Conservation (phyloP, 2,888 invertebrate species). For the Orthosia cruda region DNA sequence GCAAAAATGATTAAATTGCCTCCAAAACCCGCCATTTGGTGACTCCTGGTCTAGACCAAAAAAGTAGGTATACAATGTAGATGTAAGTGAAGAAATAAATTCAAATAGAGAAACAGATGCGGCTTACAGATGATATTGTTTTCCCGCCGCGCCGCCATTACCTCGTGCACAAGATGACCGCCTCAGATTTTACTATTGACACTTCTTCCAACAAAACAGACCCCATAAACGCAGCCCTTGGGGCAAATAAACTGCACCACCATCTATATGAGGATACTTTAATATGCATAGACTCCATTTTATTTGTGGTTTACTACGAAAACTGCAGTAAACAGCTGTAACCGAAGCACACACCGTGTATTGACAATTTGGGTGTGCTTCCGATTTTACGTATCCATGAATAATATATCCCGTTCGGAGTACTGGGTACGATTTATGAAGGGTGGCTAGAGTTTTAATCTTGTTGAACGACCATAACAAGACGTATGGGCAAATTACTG, state of each 20-base stretch:
- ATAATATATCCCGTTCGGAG: constrained; percentile 87
- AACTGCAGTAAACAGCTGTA: constrained; percentile 78
- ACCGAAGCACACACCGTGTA: constrained; percentile 67
- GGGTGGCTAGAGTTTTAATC: constrained; percentile 90
- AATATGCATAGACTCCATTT: constrained; percentile 90
- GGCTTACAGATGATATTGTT: constrained; percentile 1
- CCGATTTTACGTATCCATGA: constrained; percentile 88
- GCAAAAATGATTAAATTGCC: too few species aligned
- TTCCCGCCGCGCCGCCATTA: neutral
- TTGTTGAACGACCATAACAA: constrained; percentile 90
- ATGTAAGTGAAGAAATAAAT: too few species aligned
- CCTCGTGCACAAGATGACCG: constrained; percentile 71
- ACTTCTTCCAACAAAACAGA: constrained; percentile 85
- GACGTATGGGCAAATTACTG: constrained; percentile 91
- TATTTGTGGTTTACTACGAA: constrained; percentile 86
- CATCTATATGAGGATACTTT: constrained; percentile 89
- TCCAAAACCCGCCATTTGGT: too few species aligned
- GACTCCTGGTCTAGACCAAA: too few species aligned
- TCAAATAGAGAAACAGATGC: neutral
- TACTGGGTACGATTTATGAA: constrained; percentile 88
- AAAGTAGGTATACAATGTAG: too few species aligned
- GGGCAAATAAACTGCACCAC: constrained; percentile 85
- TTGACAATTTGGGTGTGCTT: constrained; percentile 84
- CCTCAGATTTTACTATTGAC: constrained; percentile 86
- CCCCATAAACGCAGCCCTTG: constrained; percentile 85